Base-by-base conservation (phyloP, 37 sponge, comb jelly and placozoan genomes). In the Lycopodina hypogea region DNA sequence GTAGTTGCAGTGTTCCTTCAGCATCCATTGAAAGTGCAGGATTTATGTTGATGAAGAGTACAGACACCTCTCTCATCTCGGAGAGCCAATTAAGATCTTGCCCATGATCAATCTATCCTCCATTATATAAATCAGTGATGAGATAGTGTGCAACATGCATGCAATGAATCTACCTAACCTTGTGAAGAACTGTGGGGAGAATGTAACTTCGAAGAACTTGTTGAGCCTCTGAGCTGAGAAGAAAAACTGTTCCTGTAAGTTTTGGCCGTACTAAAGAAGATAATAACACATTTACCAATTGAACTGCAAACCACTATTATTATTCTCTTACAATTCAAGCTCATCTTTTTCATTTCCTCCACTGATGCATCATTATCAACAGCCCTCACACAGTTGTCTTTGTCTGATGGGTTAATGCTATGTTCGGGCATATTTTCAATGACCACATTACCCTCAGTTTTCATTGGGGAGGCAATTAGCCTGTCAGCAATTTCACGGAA, bases 1-100 rank as follows among this genome's bases (percentile, higher is more conserved):
- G 71, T 37, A 92, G 71, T 6, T 57, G 32, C 8, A 83, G 66
- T 71, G 84, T 84, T 26, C 65, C 79, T 15, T 23, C 56, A 21
- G 62, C 51, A 78, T 76, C 74, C 2, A 74, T 7, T 65, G 75
- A 24, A 7, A 61, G 34, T 35, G 78, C 86, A 40, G 84, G 89
- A 29, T 77, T 87, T 37, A 93, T 74, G 69, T 93, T 93, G 77
- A 93, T 90, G 72, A 96, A 96, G 35, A 92, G 70, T 28, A 96
- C 92, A 55, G 86, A 92, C n/a, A 96, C 93, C 28, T 86, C 63
- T 51, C 96, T 74, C 55, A 96, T 72, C 77, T 96, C 96, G 1
- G 93, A 93, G 21, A 90, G 75, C 96, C 96, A 96, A 28, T 56
- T 78, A 3, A 91, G 74, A 28, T 84, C 87, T 64, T 90, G 87